phyloP scores from a whole-genome alignment of 2,113 vertebrate species.

The Laticauda colubrina region DNA sequence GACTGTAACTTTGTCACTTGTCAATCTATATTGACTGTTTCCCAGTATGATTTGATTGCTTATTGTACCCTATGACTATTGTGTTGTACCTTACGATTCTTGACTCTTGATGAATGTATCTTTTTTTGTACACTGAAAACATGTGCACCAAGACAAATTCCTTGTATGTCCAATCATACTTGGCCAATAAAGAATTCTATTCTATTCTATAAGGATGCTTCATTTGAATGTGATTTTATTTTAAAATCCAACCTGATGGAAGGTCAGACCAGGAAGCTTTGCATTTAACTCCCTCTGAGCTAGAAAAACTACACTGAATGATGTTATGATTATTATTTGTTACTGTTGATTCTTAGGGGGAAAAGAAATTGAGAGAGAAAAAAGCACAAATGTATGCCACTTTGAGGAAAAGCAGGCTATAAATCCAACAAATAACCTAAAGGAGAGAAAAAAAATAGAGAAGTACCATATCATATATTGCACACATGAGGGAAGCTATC shows the following conservation, averaged over 20 bases:
- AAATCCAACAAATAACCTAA: background rate
- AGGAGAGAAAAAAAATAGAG: background rate
- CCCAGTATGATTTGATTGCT: no score
- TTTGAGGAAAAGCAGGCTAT: background rate
- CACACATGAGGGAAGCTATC: background rate
- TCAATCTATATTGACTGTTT: no score
- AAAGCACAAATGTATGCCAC: background rate
- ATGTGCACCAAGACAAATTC: no score
- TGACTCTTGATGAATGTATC: no score
- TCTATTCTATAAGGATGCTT: conserved; percentile 41
- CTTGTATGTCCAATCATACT: no score
- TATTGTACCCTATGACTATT: no score
- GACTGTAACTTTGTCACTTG: no score
- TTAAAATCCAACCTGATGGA: background rate
- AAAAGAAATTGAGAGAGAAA: background rate
- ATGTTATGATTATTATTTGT: background rate
- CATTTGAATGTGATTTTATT: background rate
- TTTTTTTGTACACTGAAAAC: no score
- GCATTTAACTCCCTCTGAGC: background rate
- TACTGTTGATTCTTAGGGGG: background rate
- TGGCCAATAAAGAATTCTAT: no score
- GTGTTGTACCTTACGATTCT: no score
- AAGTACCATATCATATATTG: background rate
- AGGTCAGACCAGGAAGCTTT: background rate
- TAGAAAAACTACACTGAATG: background rate